These are phyloP conservation scores for Strigops habroptila DNA, from an alignment of 2,113 vertebrate species.

Conservation along the genomic window DNA sequence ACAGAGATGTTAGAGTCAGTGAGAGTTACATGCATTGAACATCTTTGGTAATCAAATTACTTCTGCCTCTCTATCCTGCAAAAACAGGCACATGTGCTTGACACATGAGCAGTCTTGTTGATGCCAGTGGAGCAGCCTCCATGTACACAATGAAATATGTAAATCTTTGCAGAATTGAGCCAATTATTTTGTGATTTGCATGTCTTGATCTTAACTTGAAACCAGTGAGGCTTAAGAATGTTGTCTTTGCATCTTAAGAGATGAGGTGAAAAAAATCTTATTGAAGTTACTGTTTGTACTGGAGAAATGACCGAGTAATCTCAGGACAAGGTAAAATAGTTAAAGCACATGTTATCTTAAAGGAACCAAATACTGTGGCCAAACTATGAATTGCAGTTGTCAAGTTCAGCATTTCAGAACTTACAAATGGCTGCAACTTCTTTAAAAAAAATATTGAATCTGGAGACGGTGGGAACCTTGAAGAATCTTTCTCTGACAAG, in stretches of 20 bases:
- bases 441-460: background rate
- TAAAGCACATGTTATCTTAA: background rate
- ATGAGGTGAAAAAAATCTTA: background rate
- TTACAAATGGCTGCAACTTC: background rate
- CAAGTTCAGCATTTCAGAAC: background rate
- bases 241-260: background rate
- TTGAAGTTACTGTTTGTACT: background rate
- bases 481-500: background rate
- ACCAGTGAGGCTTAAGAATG: background rate
- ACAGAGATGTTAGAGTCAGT: background rate
- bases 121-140: background rate
- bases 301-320: background rate
- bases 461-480: background rate
- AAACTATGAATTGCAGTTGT: background rate
- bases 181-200: background rate
- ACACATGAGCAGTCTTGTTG: background rate
- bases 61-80: background rate
- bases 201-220: background rate
- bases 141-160: background rate
- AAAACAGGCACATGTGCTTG: background rate
- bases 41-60: background rate
- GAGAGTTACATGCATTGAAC: background rate
- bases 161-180: background rate
- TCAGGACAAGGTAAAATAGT: background rate
- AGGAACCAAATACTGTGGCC: background rate